Percentiles rank a stretch among this genome's conserved stretches.
Conservation (phyloP, 2,797 vertebrate genomes). For the Xenops minutus region DNA sequence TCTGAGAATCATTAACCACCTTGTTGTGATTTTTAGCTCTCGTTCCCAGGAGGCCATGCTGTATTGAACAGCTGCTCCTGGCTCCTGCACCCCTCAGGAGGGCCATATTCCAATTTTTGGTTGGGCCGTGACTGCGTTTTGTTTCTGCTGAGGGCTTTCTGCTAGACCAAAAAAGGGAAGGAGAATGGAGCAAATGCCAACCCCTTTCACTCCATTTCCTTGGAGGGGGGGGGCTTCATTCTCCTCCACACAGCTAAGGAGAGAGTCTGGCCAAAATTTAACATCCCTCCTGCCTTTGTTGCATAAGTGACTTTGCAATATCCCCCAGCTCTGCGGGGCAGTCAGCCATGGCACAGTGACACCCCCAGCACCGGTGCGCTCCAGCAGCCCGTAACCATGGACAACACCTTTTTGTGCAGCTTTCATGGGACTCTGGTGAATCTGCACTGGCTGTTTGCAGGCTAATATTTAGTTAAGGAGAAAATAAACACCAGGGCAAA, state of each 20-base stretch:
- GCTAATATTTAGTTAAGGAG: conserved; percentile 51
- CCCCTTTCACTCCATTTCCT: conserved; percentile 43
- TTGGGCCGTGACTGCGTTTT: conserved; percentile 21
- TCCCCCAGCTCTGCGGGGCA: conserved; percentile 13
- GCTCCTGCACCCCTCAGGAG: conserved; percentile 54
- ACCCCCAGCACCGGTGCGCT: conserved; percentile 29
- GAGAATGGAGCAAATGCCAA: conserved; percentile 42
- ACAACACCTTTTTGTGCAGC: conserved; percentile 33
- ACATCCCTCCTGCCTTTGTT: conserved; percentile 43
- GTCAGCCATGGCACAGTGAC: conserved; percentile 28
- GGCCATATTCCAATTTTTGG: conserved; percentile 64
- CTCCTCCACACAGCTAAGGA: background rate
- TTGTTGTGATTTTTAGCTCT: conserved; percentile 64
- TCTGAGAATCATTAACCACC: conserved; percentile 66
- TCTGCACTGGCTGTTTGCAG: conserved; percentile 14
- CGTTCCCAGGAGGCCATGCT: conserved; percentile 22
- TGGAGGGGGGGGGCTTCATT: background rate
- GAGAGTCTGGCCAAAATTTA: conserved; percentile 52
- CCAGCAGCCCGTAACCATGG: conserved; percentile 39
- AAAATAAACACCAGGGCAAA: background rate
- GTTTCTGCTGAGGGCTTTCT: conserved; percentile 53
- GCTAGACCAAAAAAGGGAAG: conserved; percentile 62
- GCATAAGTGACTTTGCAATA: conserved; percentile 50
- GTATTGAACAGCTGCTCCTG: conserved; percentile 68
- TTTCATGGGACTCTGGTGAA: conserved; percentile 43